Evolutionary conservation across 1,140 invertebrate genomes (phyloP), one percentile per base, ranked within the genome.

Genomic region (Cyrtorhinus lividipennis): DNA sequence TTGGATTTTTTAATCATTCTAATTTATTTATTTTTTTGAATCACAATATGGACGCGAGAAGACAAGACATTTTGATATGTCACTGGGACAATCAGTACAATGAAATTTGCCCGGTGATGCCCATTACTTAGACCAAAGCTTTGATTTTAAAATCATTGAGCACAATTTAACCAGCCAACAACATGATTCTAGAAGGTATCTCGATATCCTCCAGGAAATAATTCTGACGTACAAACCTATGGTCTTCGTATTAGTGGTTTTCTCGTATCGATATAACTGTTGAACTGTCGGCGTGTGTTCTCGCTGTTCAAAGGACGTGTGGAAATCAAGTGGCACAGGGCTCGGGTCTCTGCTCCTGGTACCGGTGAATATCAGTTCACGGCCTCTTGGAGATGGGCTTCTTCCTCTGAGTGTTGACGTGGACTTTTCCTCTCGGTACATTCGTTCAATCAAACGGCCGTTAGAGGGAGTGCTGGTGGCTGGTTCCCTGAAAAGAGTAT

Each of bases 321-420:
- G 48, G 48, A 13, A 53, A 20, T 53, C 48, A 8, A 65, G 64
- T n/a, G 56, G 61, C 18, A 62, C 59, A 20, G 67, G 68, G 25
- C 67, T 68, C 2, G 69, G 66, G 20, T 67, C 66, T 61, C 65
- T 56, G 30, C 61, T 65, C 25, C 67, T 65, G 15, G 56, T n/a
- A 0, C 67, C 67, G 1, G 67, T 68, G 26, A 68, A 68, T 2
- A 68, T 64, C 1, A 68, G 62, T 38, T 68, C 67, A 30, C 61
- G 59, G 13, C 30, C 30, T 8, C 48, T 10, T 10, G 62, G 60
- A 20, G 63, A 62, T 15, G 30, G 25, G 60, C 48, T 60, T 60
- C 63, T 26, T 20, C 62, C 56, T 25, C 57, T 30, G 15, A 48
- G 25, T 12, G 48, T 13, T 10, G 48, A 13, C 20, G 48, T 13